Conservation (phyloP, 2,113 vertebrate genomes). For the Bucco capensis region DNA sequence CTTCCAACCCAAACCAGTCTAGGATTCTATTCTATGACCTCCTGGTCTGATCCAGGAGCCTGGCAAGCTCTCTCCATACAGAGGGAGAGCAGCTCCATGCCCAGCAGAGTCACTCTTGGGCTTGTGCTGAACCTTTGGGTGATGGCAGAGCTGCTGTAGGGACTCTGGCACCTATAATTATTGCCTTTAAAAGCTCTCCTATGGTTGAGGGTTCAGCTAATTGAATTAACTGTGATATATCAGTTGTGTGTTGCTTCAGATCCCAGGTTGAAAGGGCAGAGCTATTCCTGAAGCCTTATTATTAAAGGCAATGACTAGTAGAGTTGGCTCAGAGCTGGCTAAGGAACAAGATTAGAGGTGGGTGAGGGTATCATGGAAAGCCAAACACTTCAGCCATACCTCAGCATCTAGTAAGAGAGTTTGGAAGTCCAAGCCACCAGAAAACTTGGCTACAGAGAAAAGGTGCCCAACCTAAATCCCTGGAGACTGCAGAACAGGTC, state of each 20-base stretch:
- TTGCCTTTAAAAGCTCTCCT: neutral
- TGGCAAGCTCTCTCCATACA: neutral
- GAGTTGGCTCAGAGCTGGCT: neutral
- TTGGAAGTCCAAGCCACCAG: neutral
- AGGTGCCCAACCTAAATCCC: too few species aligned
- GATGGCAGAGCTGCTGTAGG: neutral
- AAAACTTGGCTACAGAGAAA: too few species aligned
- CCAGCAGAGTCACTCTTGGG: neutral
- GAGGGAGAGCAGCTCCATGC: neutral
- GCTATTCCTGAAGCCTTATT: neutral
- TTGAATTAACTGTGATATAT: neutral
- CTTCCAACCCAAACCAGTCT: too few species aligned
- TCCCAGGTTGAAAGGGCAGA: neutral
- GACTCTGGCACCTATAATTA: neutral
- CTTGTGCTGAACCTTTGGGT: neutral
- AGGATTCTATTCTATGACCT: too few species aligned
- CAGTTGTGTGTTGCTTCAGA: neutral
- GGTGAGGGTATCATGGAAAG: conserved; percentile 31
- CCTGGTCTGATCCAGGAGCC: neutral
- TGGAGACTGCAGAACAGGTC: too few species aligned
- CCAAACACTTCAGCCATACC: conserved; percentile 9
- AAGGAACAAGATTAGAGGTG: conserved; percentile 37
- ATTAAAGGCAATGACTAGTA: conserved; percentile 27
- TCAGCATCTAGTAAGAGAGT: neutral
- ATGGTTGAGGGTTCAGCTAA: neutral